phyloP scores from a whole-genome alignment of 2,113 vertebrate species.

The Gallinago undulata region DNA sequence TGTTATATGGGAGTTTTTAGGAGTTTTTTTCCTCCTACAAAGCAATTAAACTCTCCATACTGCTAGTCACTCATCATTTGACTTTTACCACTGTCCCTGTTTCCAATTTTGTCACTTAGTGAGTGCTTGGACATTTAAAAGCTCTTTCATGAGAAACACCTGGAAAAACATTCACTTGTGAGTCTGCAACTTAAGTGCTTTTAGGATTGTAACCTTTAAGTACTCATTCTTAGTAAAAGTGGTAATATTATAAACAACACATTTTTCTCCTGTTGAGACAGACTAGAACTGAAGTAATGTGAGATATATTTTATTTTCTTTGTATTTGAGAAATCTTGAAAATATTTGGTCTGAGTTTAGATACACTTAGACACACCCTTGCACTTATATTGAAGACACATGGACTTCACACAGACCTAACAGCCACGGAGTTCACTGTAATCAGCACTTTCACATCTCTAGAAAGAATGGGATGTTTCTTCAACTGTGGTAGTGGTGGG shows the following conservation, averaged over 20 bases:
- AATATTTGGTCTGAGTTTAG: background rate
- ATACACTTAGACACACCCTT: background rate
- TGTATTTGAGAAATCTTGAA: background rate
- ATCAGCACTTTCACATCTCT: background rate
- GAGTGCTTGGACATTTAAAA: background rate
- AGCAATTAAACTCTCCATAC: background rate
- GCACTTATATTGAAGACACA: background rate
- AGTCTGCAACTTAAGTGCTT: background rate
- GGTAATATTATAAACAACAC: background rate
- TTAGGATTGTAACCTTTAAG: background rate
- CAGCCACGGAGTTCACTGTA: background rate
- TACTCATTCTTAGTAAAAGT: background rate
- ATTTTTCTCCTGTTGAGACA: background rate
- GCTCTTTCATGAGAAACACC: background rate
- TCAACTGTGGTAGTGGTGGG: background rate
- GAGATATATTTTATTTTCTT: background rate
- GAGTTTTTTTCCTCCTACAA: background rate
- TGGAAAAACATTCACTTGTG: background rate
- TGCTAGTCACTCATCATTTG: background rate
- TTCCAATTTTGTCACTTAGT: background rate
- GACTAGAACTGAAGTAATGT: background rate
- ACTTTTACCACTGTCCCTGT: background rate
- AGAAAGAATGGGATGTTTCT: background rate
- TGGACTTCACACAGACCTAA: background rate
- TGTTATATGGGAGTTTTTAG: background rate